Percentiles rank a stretch among this genome's conserved stretches.
Conservation (phyloP, 2,113 vertebrate species). For the Cnemophilus loriae region DNA sequence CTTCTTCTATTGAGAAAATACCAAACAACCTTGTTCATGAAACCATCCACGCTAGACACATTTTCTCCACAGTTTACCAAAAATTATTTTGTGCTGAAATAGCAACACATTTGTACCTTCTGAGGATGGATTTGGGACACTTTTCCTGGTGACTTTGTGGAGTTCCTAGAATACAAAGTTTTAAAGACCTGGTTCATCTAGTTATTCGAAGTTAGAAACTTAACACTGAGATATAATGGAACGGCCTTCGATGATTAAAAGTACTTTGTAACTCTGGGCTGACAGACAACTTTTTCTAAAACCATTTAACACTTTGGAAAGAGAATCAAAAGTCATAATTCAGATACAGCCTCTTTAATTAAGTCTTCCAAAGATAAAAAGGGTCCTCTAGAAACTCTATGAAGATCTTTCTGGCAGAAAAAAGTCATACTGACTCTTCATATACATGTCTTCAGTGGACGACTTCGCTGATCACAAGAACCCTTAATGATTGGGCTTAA, state of each 20-base stretch:
- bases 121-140: not conserved
- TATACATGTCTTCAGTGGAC: slow-evolving; percentile 45
- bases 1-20: not conserved
- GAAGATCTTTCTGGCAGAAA: slow-evolving; percentile 7
- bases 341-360: slow-evolving; percentile 26
- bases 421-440: slow-evolving; percentile 41
- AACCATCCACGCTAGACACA: not conserved
- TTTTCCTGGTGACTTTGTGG: not conserved
- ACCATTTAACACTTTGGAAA: slow-evolving; percentile 10
- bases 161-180: not conserved
- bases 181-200: not conserved
- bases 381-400: slow-evolving; percentile 29
- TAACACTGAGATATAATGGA: not conserved
- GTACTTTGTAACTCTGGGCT: not conserved
- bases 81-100: not conserved
- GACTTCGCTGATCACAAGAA: slow-evolving; percentile 33
- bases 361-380: slow-evolving; percentile 41
- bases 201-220: not conserved
- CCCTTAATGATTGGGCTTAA: slow-evolving; percentile 56
- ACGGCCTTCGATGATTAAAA: not conserved
- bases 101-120: not conserved
- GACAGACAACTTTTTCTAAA: slow-evolving; percentile 16
- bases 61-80: not conserved
- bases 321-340: slow-evolving; percentile 41
- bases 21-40: not conserved